Evolutionary conservation across 1,140 invertebrate genomes (phyloP).

Genomic region (Branchinecta lynchi): DNA sequence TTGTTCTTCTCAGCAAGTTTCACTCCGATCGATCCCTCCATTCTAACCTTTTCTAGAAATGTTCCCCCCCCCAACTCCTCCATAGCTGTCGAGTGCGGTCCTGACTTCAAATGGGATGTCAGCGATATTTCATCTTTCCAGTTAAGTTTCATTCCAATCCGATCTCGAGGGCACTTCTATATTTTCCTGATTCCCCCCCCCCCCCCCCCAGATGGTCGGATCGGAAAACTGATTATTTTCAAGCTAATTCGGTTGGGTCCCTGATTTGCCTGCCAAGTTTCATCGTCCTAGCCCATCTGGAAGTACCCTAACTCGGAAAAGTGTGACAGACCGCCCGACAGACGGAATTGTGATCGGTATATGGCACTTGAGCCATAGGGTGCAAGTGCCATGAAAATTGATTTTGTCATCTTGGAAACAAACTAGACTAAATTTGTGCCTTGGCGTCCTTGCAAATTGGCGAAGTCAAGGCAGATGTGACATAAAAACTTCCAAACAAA

Average conservation of each 20-base stretch:
- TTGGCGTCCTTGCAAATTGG: no score
- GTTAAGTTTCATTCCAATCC: conserved; percentile 8
- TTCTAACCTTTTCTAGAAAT: conserved; percentile 1
- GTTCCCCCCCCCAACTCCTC: conserved; percentile 3
- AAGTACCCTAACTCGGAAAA: no score
- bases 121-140: background rate
- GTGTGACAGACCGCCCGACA: no score
- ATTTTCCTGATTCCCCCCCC: background rate
- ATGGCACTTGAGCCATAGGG: no score
- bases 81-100: background rate
- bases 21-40: conserved; percentile 8
- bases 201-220: conserved; percentile 7
- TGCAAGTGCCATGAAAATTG: no score
- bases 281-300: no score
- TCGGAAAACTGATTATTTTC: conserved; percentile 10
- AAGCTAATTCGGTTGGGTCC: background rate
- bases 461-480: no score
- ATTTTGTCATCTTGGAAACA: no score
- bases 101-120: background rate
- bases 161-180: conserved; percentile 12
- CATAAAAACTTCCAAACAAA: no score
- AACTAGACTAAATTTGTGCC: no score
- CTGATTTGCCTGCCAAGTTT: no score
- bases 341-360: no score
- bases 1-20: conserved; percentile 6